phyloP scores from a whole-genome alignment of 2,797 vertebrate species.

The Hippoglossus hippoglossus region DNA sequence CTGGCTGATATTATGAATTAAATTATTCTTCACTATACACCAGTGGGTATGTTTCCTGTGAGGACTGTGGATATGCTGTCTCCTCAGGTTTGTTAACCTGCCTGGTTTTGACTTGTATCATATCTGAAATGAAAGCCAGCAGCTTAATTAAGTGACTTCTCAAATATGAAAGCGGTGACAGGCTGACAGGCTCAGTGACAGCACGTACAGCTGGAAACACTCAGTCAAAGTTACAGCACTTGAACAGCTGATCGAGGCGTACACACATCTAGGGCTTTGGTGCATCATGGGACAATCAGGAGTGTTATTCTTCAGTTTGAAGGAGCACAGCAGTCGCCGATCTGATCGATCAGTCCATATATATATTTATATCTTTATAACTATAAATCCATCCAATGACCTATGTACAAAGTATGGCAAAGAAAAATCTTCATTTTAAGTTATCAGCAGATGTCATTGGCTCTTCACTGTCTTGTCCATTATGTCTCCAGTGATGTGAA shows the following conservation, averaged over 20 bases:
- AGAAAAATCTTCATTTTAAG: conserved; percentile 63
- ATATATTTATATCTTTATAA: conserved; percentile 67
- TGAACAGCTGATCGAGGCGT: conserved; percentile 47
- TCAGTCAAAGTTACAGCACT: conserved; percentile 58
- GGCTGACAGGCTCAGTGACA: conserved; percentile 28
- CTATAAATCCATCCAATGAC: conserved; percentile 76
- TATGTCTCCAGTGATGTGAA: conserved; percentile 65
- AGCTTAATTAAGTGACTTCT: neutral
- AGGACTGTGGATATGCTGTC: too few relatives aligned
- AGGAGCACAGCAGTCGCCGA: conserved; percentile 33
- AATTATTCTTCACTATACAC: conserved; percentile 1
- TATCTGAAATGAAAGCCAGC: too few relatives aligned
- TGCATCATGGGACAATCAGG: conserved; percentile 74
- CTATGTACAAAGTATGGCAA: conserved; percentile 79
- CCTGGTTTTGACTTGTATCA: too few relatives aligned
- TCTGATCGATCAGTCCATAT: conserved; percentile 63
- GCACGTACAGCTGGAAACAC: conserved; percentile 43
- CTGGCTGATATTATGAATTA: too few relatives aligned
- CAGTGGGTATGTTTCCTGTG: too few relatives aligned
- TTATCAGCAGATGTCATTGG: conserved; percentile 62
- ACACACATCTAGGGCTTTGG: conserved; percentile 72
- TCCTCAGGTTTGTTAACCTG: too few relatives aligned
- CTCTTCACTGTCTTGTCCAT: conserved; percentile 56
- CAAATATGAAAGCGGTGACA: conserved; percentile 14
- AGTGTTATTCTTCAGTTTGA: conserved; percentile 53